These are phyloP conservation scores for Guaruba guarouba DNA, from an alignment of 2,113 vertebrate genomes.

Conservation along the genomic window DNA sequence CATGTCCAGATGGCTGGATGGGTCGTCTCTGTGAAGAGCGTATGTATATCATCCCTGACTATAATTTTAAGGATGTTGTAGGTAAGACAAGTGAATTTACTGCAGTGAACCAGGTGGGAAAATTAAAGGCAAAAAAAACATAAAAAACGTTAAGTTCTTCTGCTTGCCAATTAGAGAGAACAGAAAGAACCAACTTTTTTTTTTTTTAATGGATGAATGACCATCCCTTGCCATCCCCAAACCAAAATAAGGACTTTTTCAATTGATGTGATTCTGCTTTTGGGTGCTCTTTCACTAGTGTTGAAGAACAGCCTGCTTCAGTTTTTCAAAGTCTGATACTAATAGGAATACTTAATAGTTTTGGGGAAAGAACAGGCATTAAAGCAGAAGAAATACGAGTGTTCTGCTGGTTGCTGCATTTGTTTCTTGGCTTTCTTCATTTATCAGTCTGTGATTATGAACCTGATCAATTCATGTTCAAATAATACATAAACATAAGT, in stretches of 20 bases:
- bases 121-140: neutral
- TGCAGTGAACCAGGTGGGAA: neutral
- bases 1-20: slow-evolving; percentile 95
- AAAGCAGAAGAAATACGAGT: neutral
- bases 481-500: neutral
- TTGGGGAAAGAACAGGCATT: neutral
- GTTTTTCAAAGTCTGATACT: neutral
- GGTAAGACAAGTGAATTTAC: neutral
- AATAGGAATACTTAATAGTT: neutral
- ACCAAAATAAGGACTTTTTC: neutral
- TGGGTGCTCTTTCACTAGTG: neutral
- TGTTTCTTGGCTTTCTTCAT: neutral
- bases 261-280: neutral
- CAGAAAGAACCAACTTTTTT: neutral
- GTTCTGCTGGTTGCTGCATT: neutral
- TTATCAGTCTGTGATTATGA: neutral
- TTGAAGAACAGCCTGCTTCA: neutral
- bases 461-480: neutral
- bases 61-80: neutral
- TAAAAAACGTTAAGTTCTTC: neutral
- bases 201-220: neutral
- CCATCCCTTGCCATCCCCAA: neutral
- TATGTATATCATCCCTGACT: slow-evolving; percentile 71
- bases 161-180: neutral
- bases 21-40: slow-evolving; percentile 95